Percentiles rank a stretch among this genome's conserved stretches.
These are phyloP conservation scores for Telmatochromis sp. DNA, from an alignment of 2,113 vertebrate genomes.

Conservation along the genomic window DNA sequence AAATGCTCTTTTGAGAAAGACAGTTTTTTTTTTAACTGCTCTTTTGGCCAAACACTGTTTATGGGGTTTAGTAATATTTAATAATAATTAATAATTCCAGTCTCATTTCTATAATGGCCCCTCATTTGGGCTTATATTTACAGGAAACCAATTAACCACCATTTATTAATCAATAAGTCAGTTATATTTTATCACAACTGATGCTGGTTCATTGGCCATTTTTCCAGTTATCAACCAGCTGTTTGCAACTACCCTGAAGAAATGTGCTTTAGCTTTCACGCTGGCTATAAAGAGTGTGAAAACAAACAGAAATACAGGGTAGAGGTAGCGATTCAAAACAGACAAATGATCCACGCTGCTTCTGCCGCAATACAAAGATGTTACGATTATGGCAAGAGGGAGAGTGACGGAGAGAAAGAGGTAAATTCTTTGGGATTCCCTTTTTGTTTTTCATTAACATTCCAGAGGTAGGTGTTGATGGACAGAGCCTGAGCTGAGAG, in stretches of 20 bases:
- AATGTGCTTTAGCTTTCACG: neutral
- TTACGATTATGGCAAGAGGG: neutral
- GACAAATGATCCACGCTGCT: neutral
- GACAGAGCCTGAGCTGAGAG: slow-evolving; percentile 47
- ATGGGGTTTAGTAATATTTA: neutral
- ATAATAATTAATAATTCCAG: neutral
- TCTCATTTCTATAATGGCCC: neutral
- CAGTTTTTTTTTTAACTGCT: too few relatives aligned
- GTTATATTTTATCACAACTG: neutral
- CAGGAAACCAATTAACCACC: neutral
- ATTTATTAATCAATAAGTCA: neutral
- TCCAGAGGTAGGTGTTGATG: slow-evolving; percentile 63
- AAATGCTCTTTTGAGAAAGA: neutral
- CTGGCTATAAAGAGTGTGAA: neutral
- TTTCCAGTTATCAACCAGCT: neutral
- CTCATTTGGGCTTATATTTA: neutral
- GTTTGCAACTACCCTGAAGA: neutral
- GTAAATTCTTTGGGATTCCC: slow-evolving; percentile 48
- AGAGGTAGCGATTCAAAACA: neutral
- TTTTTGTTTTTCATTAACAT: slow-evolving; percentile 70
- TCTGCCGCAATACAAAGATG: neutral
- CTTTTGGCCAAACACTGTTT: neutral
- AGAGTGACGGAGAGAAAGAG: neutral
- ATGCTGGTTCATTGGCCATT: neutral
- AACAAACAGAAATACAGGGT: neutral